Evolutionary conservation across 2,797 vertebrate species (phyloP), one percentile per base, ranked within the genome.

Genomic region (Thunnus albacares): DNA sequence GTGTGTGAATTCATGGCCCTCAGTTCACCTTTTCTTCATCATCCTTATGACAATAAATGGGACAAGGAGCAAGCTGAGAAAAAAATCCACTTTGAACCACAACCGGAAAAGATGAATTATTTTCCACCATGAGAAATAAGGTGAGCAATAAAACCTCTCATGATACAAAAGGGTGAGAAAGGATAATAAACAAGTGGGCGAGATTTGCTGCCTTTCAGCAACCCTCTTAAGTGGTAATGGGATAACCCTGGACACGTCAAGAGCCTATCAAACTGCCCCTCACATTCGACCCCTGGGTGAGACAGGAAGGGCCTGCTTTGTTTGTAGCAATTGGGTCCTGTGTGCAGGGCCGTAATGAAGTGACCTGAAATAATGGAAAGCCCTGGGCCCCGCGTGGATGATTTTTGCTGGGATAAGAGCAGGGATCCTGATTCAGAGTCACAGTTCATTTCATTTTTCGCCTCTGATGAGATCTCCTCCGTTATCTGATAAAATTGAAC

Each of bases 401-500:
- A 99, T 99, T 99, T 95, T 95, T 93, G 93, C 97, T 94, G 95
- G 97, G 97, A 98, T 99, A 99, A 99, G 98, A 98, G 97, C 96
- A 94, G 95, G 96, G 97, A 98, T 98, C 97, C 97, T 97, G 97
- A 98, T 98, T 98, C 96, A 90, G 96, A 99, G 98, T 99, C 98
- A 99, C 98, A 99, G 98, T 99, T 99, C 97, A 99, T 99, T 99
- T 99, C 97, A 99, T 99, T 99, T 99, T 99, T 99, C 96, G 97
- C 96, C 97, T 96, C 97, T 98, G 98, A 99, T 99, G 98, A 97
- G 98, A 99, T 99, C 98, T 98, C 96, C 97, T 96, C 96, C 94
- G 96, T 98, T 99, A 99, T 99, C 98, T 98, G 98, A 99, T 99
- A 97, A 99, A 99, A 99, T 97, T 97, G 98, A 99, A 99, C 97